Evolutionary conservation across 1,140 invertebrate genomes (phyloP), one percentile per base, ranked within the genome.

Genomic region (Laupala kohalensis): DNA sequence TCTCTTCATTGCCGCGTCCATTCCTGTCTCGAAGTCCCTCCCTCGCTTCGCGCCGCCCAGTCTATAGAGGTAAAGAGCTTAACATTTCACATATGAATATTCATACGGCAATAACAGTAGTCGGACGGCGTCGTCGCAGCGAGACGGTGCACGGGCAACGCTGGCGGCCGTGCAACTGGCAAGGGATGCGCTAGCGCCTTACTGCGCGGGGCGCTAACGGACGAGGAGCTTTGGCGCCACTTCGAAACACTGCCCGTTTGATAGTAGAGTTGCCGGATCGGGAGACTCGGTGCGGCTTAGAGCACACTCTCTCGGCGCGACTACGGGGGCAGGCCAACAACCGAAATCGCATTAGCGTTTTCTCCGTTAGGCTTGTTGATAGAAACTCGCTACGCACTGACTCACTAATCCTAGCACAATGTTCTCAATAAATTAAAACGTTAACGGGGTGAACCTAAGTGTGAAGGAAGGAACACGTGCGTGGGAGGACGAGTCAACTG

Each of bases 51-150:
- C 37, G 37, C 9, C 37, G 37, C 37, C 9, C 37, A 53, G 37
- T 53, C 37, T 53, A 53, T 53, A 53, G 37, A 53, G 37, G 37
- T 53, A 53, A 65, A 65, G 64, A 28, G 66, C 66, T 67, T 67
- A 67, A 28, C 66, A 67, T 67, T 67, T 27, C 66, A 28, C n/a
- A 67, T 27, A 67, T 67, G 66, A 67, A 67, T 67, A 67, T 67
- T 67, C 66, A 67, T 67, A 28, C 27, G 27, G 66, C 66, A 67
- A 67, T 67, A 67, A 67, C 66, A 67, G 5, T 67, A 13, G 63
- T n/a, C 13, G 25, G 26, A 28, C n/a, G 69, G 69, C 25, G 69
- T 23, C 24, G 69, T 53, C 15, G 69, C 25, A 13, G 27, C 27
- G 24, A 19, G 69, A 24, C 25, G 27, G n/a, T 19, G 30, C 23